Evolutionary conservation across 2,888 invertebrate species (phyloP), one percentile per base, ranked within the genome.

Genomic region (Strigamia transsilvanica): DNA sequence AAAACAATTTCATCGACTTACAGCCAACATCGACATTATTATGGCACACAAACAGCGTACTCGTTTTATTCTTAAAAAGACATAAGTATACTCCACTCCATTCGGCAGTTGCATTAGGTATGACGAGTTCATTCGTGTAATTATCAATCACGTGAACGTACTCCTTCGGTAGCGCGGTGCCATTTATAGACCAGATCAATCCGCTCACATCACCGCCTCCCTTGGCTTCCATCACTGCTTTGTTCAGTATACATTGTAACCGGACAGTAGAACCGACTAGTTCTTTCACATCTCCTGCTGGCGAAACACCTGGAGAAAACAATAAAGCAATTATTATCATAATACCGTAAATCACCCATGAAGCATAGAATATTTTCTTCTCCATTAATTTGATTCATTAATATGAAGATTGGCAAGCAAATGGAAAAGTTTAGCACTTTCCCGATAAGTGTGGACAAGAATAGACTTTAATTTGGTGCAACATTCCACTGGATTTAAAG

Each of bases 251-350:
- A 23, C 80, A 80, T 46, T 51, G 51, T 12, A 80, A 12, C 18
- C 51, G n/a, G 15, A 80, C 9, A 7, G 46, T 51, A 4, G 46
- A 51, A n/a, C 80, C 80, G 0, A 21, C 80, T 21, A 46, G 80
- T 80, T 80, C 80, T 32, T 51, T 51, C 51, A 80, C 80, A 27
- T 80, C 80, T 21, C 80, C 80, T 2, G 7, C 4, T 18, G 80
- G 80, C 4, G 46, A 42, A 51, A 80, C 80, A 51, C 23, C 80
- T 80, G 12, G 6, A 34, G 27, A 79, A 79, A 18, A 38, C 21
- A 79, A 38, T 34, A 34, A 79, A 27, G 38, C 15, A 73, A 73
- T 32, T 73, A 73, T 73, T 73, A 73, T 51, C 12, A 38, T 10
- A 38, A 38, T 56, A 56, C n/a, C n/a, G 15, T 18, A 27, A 27